Base-by-base conservation (phyloP, 37 sponge, comb jelly and placozoan species). In the Halichondria panicea region DNA sequence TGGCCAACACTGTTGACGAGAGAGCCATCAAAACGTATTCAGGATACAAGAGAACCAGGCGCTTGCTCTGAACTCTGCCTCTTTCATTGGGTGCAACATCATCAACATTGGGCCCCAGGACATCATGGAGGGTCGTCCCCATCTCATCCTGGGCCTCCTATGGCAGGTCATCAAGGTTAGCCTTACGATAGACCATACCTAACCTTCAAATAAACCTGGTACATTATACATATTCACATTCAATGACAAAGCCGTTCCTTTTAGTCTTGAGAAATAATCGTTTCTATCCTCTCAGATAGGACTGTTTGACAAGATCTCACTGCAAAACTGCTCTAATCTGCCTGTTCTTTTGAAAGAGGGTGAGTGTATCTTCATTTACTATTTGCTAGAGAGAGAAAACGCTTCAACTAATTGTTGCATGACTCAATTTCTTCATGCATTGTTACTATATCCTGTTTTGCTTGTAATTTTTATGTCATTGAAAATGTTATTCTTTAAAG, bases 31-130 rank as follows among this genome's bases (percentile, higher is more conserved):
- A 94, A 87, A 83, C 67, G 52, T 56, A 1, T 91, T 76, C 79
- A 82, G 66, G 21, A 94, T 84, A 45, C 84, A 87, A 22, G 95
- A 90, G 82, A 94, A 94, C 71, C 91, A 91, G 75, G 91, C 87
- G 50, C 86, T 94, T 0, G 95, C 88, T n/a, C 79, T 94, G 58
- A 94, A 94, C 68, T 87, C 88, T 0, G 88, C 91, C 38, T 52
- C 77, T 13, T 91, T 91, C 60, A 94, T 94, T 57, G 95, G 95
- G 53, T 94, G 95, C 63, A 91, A 87, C 67, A 86, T 94, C 43
- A 77, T 91, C 81, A 94, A 91, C 78, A 94, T 94, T 63, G 95
- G 95, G 3, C 85, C 95, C 4, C 74, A 90, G 80, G 95, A 94
- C 62, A 66, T 94, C 32, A 84, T 85, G 60, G 63, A 78, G 12